Evolutionary conservation across 2,888 invertebrate species (phyloP), one percentile per base, ranked within the genome.

Genomic region (Erpobdella octoculata): DNA sequence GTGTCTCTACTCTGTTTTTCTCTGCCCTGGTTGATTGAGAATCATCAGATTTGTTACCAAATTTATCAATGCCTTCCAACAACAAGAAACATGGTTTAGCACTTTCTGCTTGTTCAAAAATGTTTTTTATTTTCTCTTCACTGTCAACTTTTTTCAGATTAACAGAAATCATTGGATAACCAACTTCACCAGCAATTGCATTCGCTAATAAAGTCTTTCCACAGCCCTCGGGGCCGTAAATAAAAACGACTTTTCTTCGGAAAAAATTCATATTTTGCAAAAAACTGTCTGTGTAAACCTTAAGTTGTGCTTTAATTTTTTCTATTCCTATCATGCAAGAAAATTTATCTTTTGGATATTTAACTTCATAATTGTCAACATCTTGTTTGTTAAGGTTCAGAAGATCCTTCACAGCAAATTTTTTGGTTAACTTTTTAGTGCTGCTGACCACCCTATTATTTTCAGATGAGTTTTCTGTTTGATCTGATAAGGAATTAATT

Each of bases 181-280:
- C 21, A 12, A 48, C 18, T 15, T 69, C 28, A 9, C 35, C 48
- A 9, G 48, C 35, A 6, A 69, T 69, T 53, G 46, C 38, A n/a
- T 58, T 69, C 8, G 69, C 69, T 18, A 69, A 36, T 1, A 46
- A n/a, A 3, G 33, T 69, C 21, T 69, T 69, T 33, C 69, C 69
- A 69, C 46, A 48, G 4, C 69, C 69, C 5, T n/a, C 58, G 21
- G 69, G 36, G 18, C 69, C 69, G 9, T 21, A 53, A 18, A 69
- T 33, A 33, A 69, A 36, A 69, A 58, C 25, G 6, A 53, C 69
- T 48, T 58, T 69, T n/a, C n/a, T n/a, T n/a, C n/a, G n/a, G n/a
- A n/a, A n/a, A n/a, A n/a, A n/a, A n/a, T n/a, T n/a, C n/a, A n/a
- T n/a, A n/a, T n/a, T n/a, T n/a, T n/a, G n/a, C n/a, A n/a, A n/a